A percentile compares a stretch with the other conserved stretches of the same genome.
Evolutionary conservation across 2,113 vertebrate species (phyloP).

Genomic region (Protobothrops mucrosquamatus): DNA sequence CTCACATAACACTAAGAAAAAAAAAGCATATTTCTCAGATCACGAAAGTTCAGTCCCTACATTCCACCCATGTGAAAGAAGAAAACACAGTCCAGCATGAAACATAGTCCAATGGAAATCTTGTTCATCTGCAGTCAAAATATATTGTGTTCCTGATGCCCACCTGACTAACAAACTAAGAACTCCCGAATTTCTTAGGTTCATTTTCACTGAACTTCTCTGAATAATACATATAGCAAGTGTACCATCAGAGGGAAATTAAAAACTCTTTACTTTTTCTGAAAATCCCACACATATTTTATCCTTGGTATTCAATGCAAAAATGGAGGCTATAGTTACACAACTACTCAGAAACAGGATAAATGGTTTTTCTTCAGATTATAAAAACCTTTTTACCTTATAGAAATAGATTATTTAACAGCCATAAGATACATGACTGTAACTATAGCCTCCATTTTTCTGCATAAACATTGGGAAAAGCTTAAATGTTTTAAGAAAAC

Average conservation of each 20-base stretch:
- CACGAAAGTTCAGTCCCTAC: neutral
- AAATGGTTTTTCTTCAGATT: neutral
- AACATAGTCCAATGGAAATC: neutral
- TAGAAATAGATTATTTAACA: neutral
- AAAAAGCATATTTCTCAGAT: neutral
- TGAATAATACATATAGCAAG: neutral
- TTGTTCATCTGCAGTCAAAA: neutral
- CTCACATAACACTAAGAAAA: neutral
- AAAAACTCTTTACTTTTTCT: neutral
- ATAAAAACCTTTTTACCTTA: neutral
- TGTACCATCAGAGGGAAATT: neutral
- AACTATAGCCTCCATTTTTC: neutral
- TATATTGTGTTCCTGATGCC: neutral
- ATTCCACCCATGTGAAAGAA: neutral
- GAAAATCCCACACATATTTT: neutral
- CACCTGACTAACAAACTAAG: neutral
- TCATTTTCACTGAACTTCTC: neutral
- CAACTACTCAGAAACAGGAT: neutral
- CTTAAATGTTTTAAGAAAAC: neutral
- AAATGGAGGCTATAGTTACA: neutral
- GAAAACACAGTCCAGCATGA: neutral
- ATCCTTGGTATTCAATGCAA: neutral
- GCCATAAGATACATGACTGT: neutral
- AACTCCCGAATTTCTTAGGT: neutral
- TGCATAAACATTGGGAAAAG: neutral